These are phyloP conservation scores for Rhodophaea formosa DNA, from an alignment of 2,888 invertebrate genomes.

Conservation along the genomic window DNA sequence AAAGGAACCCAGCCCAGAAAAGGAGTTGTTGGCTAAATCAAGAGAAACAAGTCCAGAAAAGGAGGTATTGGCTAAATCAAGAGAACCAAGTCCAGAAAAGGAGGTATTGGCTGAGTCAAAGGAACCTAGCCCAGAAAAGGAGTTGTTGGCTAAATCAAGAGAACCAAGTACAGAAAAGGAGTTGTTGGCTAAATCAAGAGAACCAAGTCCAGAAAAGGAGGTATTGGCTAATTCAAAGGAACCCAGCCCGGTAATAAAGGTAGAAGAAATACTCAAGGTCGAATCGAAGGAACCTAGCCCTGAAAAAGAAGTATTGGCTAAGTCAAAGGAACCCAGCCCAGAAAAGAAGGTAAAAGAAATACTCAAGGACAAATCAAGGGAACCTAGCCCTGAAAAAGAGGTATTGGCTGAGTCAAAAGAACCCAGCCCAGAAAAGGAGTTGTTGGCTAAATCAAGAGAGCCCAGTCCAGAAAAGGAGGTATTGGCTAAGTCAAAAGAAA, in stretches of 20 bases:
- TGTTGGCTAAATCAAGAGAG: constrained; percentile 9
- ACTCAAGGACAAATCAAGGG: constrained; percentile 6
- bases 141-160: background rate
- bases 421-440: constrained; percentile 18
- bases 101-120: constrained; percentile 1
- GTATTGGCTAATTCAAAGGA: constrained; percentile 5
- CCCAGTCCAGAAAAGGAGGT: constrained; percentile 19
- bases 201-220: constrained; percentile 13
- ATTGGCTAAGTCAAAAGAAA: constrained; percentile 20
- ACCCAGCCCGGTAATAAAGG: constrained; percentile 3
- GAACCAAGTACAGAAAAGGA: background rate
- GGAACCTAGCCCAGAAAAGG: constrained; percentile 16
- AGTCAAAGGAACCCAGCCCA: constrained; percentile 20
- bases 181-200: constrained; percentile 13
- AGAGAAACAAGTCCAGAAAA: too few species aligned
- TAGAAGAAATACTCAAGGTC: background rate
- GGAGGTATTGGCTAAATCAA: background rate
- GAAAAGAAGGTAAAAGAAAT: background rate
- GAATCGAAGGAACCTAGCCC: constrained; percentile 24
- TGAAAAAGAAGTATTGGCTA: background rate
- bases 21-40: background rate
- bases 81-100: constrained; percentile 21
- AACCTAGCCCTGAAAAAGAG: constrained; percentile 12
- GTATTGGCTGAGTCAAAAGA: constrained; percentile 17
- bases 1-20: constrained; percentile 13